phyloP scores from a whole-genome alignment of 2,113 vertebrate genomes.

The Chaetodon trifascialis region DNA sequence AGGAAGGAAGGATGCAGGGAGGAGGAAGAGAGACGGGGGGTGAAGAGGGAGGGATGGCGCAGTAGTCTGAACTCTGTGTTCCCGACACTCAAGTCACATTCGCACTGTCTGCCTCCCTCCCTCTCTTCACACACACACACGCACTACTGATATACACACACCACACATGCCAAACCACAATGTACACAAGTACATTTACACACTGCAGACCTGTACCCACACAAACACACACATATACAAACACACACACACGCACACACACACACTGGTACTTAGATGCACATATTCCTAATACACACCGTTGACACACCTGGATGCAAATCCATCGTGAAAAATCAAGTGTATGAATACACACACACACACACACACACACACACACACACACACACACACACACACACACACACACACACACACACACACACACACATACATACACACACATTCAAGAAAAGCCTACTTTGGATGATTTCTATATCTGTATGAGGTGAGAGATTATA shows the following conservation, averaged over 20 bases:
- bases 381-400: constrained; percentile 4
- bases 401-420: constrained; percentile 8
- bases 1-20: background rate
- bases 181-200: constrained; percentile 13
- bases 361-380: constrained; percentile 4
- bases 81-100: constrained; percentile 75
- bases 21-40: constrained; percentile 18
- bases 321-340: background rate
- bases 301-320: background rate
- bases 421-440: constrained; percentile 2
- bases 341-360: background rate
- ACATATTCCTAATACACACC: background rate
- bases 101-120: constrained; percentile 69
- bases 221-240: constrained; percentile 6
- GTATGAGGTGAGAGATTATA: constrained; percentile 21
- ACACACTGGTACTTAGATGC: background rate
- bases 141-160: constrained; percentile 16
- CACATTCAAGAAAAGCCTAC: background rate
- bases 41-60: constrained; percentile 55
- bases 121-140: constrained; percentile 11
- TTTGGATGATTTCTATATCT: constrained; percentile 14
- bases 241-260: background rate
- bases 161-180: constrained; percentile 5
- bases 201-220: constrained; percentile 9
- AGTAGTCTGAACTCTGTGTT: constrained; percentile 74